Evolutionary conservation across 2,797 vertebrate species (phyloP), one percentile per base, ranked within the genome.

Genomic region (Petrocephalus schoutedeni): DNA sequence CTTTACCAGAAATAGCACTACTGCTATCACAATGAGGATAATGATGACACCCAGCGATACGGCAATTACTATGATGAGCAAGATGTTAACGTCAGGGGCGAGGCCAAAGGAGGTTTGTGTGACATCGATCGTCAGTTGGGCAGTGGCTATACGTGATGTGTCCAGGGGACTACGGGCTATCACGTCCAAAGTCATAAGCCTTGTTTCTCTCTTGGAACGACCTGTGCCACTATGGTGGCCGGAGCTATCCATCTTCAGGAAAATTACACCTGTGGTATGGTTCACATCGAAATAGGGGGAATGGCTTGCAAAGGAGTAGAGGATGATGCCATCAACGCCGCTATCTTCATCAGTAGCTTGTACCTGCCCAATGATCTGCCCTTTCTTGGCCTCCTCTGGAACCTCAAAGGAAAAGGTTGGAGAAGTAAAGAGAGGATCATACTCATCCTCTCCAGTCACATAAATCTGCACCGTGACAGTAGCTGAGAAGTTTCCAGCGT

Each of bases 391-490:
- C 0, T 96, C 97, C 90, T 99, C 98, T 0, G 98, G 97, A 28
- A 99, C 97, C 89, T 98, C 96, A 0, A 99, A 98, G 84, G 94
- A 95, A 92, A 98, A 98, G 84, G 95, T 92, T 0, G 96, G 93
- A 36, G 96, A 95, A 19, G 96, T 93, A 90, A 99, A 99, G 19
- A 97, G 94, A 0, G 98, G 98, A 56, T 98, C 97, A 0, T 99
- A 99, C 86, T 99, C 98, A 0, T 99, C 98, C 89, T 99, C 98
- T 0, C 98, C 98, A 0, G 96, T 98, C 90, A 99, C 95, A 89
- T 98, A 96, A 77, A 99, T 97, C 16, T 97, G 96, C 59, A 99
- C 97, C 0, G 97, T 99, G 88, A 98, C 98, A 0, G 98, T 98
- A 82, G 98, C 98, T 0, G 98, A 97, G 88, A 97, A 96, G 8